phyloP scores from a whole-genome alignment of 2,797 vertebrate species.

The Sciurus carolinensis region DNA sequence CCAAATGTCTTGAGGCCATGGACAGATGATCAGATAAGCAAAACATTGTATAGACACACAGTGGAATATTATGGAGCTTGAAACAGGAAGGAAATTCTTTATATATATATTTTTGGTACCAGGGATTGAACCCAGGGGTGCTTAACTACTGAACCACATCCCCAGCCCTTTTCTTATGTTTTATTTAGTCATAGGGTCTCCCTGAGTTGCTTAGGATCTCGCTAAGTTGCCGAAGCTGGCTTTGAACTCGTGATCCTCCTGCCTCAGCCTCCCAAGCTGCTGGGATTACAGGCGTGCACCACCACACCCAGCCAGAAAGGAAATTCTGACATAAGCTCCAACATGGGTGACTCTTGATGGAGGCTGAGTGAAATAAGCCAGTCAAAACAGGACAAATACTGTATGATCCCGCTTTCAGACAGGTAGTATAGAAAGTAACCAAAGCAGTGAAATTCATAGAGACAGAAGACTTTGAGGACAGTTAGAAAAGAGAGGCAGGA shows the following conservation, averaged over 20 bases:
- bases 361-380: neutral
- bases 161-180: too few species aligned
- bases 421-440: neutral
- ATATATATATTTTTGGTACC: too few species aligned
- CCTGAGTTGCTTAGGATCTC: too few species aligned
- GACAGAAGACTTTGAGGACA: slow-evolving; percentile 33
- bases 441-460: neutral
- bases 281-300: too few species aligned
- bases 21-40: neutral
- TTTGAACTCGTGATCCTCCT: too few species aligned
- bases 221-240: too few species aligned
- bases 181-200: too few species aligned
- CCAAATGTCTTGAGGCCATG: neutral
- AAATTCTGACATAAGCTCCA: neutral
- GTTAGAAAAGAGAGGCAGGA: neutral
- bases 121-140: too few species aligned
- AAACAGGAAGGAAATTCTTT: neutral
- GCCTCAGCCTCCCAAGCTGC: too few species aligned
- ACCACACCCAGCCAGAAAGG: neutral
- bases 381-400: neutral
- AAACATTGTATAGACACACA: neutral
- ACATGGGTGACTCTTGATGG: neutral
- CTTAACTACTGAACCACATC: too few species aligned
- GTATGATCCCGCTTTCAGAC: neutral
- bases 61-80: neutral